Percentiles rank a stretch among this genome's conserved stretches.
Evolutionary conservation across 2,113 vertebrate species (phyloP).

Genomic region (Engystomops pustulosus): DNA sequence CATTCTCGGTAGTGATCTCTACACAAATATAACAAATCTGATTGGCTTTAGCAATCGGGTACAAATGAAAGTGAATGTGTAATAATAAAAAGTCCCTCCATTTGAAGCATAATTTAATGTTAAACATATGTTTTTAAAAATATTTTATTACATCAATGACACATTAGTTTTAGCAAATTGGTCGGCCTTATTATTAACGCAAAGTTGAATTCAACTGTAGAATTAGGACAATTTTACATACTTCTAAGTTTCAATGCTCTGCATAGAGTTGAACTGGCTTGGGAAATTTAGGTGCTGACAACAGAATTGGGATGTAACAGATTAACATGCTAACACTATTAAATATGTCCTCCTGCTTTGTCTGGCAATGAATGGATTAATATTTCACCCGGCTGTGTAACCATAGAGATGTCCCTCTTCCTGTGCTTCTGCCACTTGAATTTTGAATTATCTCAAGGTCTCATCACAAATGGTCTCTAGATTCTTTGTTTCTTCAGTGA

Average conservation of each 20-base stretch:
- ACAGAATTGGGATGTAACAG: conserved; percentile 11
- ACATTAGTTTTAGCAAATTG: too few relatives aligned
- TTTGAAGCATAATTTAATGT: too few relatives aligned
- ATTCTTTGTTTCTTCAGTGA: background rate
- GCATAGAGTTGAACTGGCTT: background rate
- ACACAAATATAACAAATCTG: too few relatives aligned
- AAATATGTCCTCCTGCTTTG: conserved; percentile 11
- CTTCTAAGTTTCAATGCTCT: background rate
- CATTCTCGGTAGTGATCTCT: too few relatives aligned
- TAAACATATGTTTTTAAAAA: too few relatives aligned
- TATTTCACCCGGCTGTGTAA: conserved; percentile 31
- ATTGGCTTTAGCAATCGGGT: too few relatives aligned
- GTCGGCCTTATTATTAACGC: too few relatives aligned
- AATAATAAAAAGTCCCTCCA: too few relatives aligned
- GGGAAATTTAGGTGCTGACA: background rate
- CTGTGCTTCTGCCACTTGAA: conserved; percentile 49
- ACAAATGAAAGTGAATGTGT: too few relatives aligned
- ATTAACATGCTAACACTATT: conserved; percentile 12
- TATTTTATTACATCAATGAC: too few relatives aligned
- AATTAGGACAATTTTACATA: too few relatives aligned
- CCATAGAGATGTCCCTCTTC: conserved; percentile 40
- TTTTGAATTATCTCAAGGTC: conserved; percentile 44
- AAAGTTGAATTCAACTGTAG: too few relatives aligned
- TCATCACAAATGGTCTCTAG: conserved; percentile 8
- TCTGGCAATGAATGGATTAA: conserved; percentile 34